Base-by-base conservation (phyloP, 1,140 invertebrate genomes). In the Caerostris darwini region DNA sequence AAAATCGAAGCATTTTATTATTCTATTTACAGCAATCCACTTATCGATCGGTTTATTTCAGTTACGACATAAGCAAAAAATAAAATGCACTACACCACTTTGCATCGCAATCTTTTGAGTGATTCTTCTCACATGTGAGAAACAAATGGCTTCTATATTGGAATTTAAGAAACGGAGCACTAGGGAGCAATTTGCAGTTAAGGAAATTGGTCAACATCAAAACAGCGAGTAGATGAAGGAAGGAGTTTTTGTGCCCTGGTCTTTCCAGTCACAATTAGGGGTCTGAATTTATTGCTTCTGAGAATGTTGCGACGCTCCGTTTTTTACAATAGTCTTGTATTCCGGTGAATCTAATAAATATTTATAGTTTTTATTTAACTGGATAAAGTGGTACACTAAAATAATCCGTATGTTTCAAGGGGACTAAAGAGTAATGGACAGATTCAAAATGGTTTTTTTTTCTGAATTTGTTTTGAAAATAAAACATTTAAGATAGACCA, bases 101-200 rank as follows among this genome's bases (percentile, higher is more conserved):
- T 67, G 6, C 90, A n/a, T 92, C 81, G 3, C 5, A 67, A 3
- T 34, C n/a, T 34, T n/a, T 85, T 92, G 90, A 92, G 90, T 54
- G 90, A 92, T 92, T 92, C 90, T 85, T 54, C 61, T 85, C 90
- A 92, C 81, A 83, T 17, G 69, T 69, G 87, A 71, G 64, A 71
- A 93, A 93, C 92, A 71, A 93, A 87, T 19, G 82, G 50, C 83
- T 86, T 71, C 82, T 93, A 86, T 93, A 93, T 93, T 87, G 92
- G 92, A 93, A 71, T 93, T 93, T 87, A 77, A 93, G 92, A 77
- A 93, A 93, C 85, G 19, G 64, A 57, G 19, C 92, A 50, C 67
- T 17, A 17, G 81, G 83, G 92, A 87, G 64, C 61, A 57, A 93
- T 93, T 93, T 93, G 56, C 50, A 69, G 82, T 87, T 93, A 54